Conservation (phyloP, 2,113 vertebrate genomes). For the Microcebus jonahi region DNA sequence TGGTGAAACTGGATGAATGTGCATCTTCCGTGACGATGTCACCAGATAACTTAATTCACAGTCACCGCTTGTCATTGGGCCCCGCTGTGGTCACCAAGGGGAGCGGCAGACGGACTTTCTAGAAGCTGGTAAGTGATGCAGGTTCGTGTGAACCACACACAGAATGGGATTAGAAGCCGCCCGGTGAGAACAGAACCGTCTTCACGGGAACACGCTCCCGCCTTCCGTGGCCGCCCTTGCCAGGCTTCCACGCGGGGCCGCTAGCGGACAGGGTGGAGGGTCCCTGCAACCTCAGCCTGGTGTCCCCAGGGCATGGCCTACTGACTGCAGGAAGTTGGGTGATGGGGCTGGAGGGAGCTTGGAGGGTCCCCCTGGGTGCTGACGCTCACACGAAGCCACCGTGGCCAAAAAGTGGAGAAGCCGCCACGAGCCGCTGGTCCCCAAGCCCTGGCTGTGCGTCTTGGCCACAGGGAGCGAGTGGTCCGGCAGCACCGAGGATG, state of each 20-base stretch:
- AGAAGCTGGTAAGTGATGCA: background rate
- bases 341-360: rapidly evolving
- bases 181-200: rapidly evolving
- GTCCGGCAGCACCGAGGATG: no score
- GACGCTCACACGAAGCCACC: rapidly evolving
- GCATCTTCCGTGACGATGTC: rapidly evolving
- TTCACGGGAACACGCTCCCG: rapidly evolving
- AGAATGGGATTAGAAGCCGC: background rate
- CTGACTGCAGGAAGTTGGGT: rapidly evolving
- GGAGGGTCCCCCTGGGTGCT: background rate
- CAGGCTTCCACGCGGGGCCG: rapidly evolving
- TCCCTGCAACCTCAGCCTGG: rapidly evolving
- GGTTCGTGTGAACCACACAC: rapidly evolving
- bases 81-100: background rate
- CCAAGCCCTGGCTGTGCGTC: no score
- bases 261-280: background rate
- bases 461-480: no score
- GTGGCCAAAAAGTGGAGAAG: no score
- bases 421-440: no score
- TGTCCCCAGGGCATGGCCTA: background rate
- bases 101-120: background rate
- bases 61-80: background rate
- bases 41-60: background rate
- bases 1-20: background rate
- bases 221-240: rapidly evolving